Evolutionary conservation across 2,113 vertebrate genomes (phyloP).

Genomic region (Meriones unguiculatus): DNA sequence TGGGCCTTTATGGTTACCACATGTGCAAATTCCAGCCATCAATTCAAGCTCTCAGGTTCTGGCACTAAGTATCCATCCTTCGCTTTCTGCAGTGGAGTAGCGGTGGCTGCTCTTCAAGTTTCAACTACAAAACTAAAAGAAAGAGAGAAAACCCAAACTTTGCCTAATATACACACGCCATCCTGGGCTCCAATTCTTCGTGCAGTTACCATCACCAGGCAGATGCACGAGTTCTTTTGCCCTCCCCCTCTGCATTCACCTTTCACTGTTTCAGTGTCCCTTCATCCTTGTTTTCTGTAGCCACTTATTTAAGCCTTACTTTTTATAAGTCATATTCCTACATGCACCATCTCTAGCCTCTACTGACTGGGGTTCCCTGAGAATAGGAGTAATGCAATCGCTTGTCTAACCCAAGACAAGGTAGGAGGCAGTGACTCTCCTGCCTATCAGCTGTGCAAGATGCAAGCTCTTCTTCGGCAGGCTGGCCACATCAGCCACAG

Average conservation of each 20-base stretch:
- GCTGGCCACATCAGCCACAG: background rate
- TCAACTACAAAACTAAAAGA: background rate
- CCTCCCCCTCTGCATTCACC: background rate
- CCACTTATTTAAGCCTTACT: background rate
- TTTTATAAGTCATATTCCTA: background rate
- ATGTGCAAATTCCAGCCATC: slow-evolving; percentile 71
- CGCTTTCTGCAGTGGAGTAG: background rate
- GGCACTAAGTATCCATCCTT: slow-evolving; percentile 1
- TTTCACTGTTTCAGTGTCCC: background rate
- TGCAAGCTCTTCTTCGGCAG: background rate
- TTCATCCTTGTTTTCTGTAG: background rate
- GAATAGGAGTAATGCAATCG: background rate
- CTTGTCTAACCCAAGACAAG: rapidly evolving
- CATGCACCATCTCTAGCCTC: background rate
- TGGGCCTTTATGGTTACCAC: slow-evolving; percentile 67
- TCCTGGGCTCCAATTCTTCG: background rate
- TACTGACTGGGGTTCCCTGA: background rate
- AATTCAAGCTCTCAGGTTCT: slow-evolving; percentile 50
- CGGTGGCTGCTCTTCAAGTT: background rate
- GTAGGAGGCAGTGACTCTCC: background rate
- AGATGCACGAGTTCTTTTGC: background rate
- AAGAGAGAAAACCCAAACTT: background rate
- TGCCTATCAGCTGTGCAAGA: background rate
- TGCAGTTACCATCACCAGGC: too few species aligned
- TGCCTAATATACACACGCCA: background rate